phyloP scores from a whole-genome alignment of 2,888 invertebrate genomes.

The Neoitamus cyanurus region DNA sequence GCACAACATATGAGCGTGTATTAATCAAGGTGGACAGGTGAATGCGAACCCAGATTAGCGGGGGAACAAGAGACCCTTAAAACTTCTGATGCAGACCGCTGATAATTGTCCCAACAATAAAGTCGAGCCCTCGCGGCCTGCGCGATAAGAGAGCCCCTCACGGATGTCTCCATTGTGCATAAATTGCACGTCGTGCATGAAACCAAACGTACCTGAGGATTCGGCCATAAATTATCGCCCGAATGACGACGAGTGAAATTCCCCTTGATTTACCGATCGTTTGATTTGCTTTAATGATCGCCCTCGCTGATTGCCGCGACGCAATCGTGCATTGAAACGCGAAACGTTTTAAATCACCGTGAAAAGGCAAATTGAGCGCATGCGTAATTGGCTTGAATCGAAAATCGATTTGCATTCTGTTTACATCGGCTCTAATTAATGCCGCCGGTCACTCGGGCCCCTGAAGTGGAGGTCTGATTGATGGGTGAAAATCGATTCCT shows the following conservation, averaged over 20 bases:
- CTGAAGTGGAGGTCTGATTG: constrained; percentile 17
- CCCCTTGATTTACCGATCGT: constrained; percentile 32
- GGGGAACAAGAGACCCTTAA: neutral
- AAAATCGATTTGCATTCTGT: constrained; percentile 39
- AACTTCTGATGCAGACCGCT: neutral
- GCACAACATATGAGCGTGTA: neutral
- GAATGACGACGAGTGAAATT: constrained; percentile 31
- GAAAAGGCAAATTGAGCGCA: constrained; percentile 34
- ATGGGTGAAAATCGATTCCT: constrained; percentile 27
- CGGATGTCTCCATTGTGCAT: constrained; percentile 29
- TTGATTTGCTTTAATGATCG: constrained; percentile 39
- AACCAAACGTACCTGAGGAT: neutral
- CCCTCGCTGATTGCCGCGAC: constrained; percentile 20
- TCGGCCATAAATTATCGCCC: constrained; percentile 36
- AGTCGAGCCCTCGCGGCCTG: neutral
- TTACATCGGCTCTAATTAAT: constrained; percentile 35
- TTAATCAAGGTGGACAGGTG: neutral
- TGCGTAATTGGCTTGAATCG: constrained; percentile 39
- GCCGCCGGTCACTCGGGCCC: constrained; percentile 17
- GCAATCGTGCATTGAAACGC: constrained; percentile 41
- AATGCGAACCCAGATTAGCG: neutral
- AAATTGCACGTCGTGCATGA: constrained; percentile 18
- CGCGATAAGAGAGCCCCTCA: neutral
- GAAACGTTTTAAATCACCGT: constrained; percentile 37
- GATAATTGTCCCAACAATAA: neutral